Evolutionary conservation across 2,888 invertebrate species (phyloP), one percentile per base, ranked within the genome.

Genomic region (Caenorhabditis sp.): DNA sequence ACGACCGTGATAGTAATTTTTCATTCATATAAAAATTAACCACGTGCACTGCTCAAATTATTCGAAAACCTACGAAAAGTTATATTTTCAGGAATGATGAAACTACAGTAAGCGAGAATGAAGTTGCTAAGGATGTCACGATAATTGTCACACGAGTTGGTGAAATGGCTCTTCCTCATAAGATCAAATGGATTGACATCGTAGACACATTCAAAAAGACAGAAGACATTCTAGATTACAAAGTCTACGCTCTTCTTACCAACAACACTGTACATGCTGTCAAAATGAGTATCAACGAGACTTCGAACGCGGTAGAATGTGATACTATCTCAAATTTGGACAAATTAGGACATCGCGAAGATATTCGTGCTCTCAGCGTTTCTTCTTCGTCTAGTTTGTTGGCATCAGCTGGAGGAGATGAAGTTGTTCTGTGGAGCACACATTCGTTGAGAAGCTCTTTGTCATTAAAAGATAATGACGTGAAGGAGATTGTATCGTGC

Each of bases 301-400:
- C 67, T 7, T 68, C 73, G 14, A 80, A 80, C 36, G 63, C 66
- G 25, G 69, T 78, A 10, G 49, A 70, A 56, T 67, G 70, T 17
- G 78, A 80, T 38, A 49, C 36, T 26, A 63, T 74, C 4, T 63
- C 65, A 17, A 78, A 78, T 63, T 67, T 84, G 26, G 79, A 82
- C 80, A 79, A 80, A 70, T 65, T 93, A 17, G 97, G 97, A 0
- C 97, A 97, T 89, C 92, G 94, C 67, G 93, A 93, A 57, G 95
- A 97, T 87, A 93, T 96, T 7, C 91, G 95, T 60, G 92, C 93
- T 25, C 90, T 97, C 25, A 91, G 93, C 64, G 95, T 97, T 88
- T 95, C 95, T 1, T 93, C 96, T 0, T 95, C 95, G 77, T 93
- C 92, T 0, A 95, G 96, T 63, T 71, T 77, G 14, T 66, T 87